A percentile compares a stretch with the other conserved stretches of the same genome.
Evolutionary conservation across 2,113 vertebrate genomes (phyloP).

Genomic region (Nothobranchius kuhntae): DNA sequence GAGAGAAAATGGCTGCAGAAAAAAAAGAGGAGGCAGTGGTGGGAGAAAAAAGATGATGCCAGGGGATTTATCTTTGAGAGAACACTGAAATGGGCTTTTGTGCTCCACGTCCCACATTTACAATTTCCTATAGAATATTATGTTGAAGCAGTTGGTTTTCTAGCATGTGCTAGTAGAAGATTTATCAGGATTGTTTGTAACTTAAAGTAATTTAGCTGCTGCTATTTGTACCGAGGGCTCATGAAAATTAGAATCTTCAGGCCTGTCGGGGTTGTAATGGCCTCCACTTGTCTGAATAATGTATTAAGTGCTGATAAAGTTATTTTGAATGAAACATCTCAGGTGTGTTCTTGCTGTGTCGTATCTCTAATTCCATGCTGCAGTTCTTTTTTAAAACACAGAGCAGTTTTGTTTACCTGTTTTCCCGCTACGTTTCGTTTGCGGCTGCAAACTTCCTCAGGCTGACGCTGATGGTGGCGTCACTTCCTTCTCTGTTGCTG

Average conservation of each 20-base stretch:
- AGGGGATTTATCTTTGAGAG: constrained; percentile 48
- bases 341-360: too few relatives aligned
- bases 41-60: constrained; percentile 26
- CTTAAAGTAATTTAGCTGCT: constrained; percentile 4
- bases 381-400: too few relatives aligned
- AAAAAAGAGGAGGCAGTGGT: constrained; percentile 2
- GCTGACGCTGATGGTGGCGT: too few relatives aligned
- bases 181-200: constrained; percentile 14
- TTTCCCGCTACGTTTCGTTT: too few relatives aligned
- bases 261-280: not conserved
- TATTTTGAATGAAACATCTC: not conserved
- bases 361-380: too few relatives aligned
- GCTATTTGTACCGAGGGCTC: not conserved
- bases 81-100: constrained; percentile 35
- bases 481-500: too few relatives aligned
- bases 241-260: constrained; percentile 3
- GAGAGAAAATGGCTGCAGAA: constrained; percentile 42
- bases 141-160: constrained; percentile 14
- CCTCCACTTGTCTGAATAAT: not conserved
- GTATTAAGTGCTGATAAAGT: not conserved
- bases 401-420: too few relatives aligned
- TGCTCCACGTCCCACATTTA: constrained; percentile 42
- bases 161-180: not conserved
- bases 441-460: too few relatives aligned
- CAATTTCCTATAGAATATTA: constrained; percentile 33